Base-by-base conservation (phyloP, 2,888 invertebrate genomes). In the Cheilosia vernalis region DNA sequence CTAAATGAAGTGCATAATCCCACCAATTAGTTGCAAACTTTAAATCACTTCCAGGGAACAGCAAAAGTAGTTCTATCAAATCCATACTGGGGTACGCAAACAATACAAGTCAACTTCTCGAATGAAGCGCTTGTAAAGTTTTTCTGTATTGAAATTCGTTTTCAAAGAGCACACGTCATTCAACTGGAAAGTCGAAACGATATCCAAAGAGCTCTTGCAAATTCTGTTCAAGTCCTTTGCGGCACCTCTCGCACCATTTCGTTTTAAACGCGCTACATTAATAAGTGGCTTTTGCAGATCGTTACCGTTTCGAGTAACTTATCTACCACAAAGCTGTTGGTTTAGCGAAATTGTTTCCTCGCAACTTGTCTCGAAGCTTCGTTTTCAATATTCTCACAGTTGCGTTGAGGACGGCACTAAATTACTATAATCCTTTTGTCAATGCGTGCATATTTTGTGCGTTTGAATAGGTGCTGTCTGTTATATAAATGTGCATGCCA, bases 351-450 rank as follows among this genome's bases (percentile, higher is more conserved):
- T 78, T 60, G 58, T 55, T 61, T 30, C 49, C 63, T 10, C 7
- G 10, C 55, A 19, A 53, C 51, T 47, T 61, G 17, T 67, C 49
- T 17, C 5, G 9, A 15, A 33, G 51, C 3, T 44, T 9, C 19
- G 30, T 10, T 42, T 17, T 56, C n/a, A 15, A 10, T 19, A 37
- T 27, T 42, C 10, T 19, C 42, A 44, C 49, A 53, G 53, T 27
- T 64, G 40, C 76, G 17, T 13, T 44, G 55, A 51, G 51, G 51
- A 63, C 37, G 56, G 63, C 53, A 67, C 60, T 73, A 78, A 67
- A 83, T 83, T 69, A 72, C 67, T 73, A 83, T 73, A 83, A 83
- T 78, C 78, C 72, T 9, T 49, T 30, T 1, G 6, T 9, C 30
- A 78, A 83, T 55, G 73, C 73, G 67, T 58, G 67, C 42, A 44